Base-by-base conservation (phyloP, 2,113 vertebrate genomes). In the Etia nguti region DNA sequence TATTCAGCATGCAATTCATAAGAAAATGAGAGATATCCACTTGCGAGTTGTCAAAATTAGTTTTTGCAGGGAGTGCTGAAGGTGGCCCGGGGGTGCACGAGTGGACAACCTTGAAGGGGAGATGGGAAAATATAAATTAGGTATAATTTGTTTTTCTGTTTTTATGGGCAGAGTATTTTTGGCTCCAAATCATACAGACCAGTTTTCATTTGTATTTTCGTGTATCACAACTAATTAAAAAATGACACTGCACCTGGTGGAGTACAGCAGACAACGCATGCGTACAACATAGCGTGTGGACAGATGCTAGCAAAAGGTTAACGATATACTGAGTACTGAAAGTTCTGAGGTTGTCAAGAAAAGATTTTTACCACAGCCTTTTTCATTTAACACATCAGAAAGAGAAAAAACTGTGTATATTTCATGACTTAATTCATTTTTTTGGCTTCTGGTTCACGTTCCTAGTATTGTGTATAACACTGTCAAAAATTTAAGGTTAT, bases 381-480 rank as follows among this genome's bases (percentile, higher is more conserved):
- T 70, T 41, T 41, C 36, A 70, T 70, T 43, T 70, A 70, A 70
- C 36, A 70, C 7, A 24, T 43, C 65, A 70, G 65, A 70, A 41
- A 70, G n/a, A 70, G n/a, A 70, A 70, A 24, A 70, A 43, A 38
- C 38, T 70, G 36, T 65, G n/a, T 24, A 2, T 70, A 24, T 43
- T 68, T 38, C 10, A 70, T 43, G 38, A 24, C 8, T 43, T 6
- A 48, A 48, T 48, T 15, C 43, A 6, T 1, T 48, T 48, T 16
- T 48, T 6, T 48, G 46, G 6, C 46, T 16, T 48, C 3, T 52
- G 18, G 7, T 20, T 20, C 18, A 8, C 18, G 1, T 52, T 11
- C 22, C 10, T 18, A 10, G 41, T 0, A 29, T 48, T 1, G 41
- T 26, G 68, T 26, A 4, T 48, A 7, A 18, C 22, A 4, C 41